Conservation (phyloP, 2,797 vertebrate genomes). For the Lacerta bilineata region DNA sequence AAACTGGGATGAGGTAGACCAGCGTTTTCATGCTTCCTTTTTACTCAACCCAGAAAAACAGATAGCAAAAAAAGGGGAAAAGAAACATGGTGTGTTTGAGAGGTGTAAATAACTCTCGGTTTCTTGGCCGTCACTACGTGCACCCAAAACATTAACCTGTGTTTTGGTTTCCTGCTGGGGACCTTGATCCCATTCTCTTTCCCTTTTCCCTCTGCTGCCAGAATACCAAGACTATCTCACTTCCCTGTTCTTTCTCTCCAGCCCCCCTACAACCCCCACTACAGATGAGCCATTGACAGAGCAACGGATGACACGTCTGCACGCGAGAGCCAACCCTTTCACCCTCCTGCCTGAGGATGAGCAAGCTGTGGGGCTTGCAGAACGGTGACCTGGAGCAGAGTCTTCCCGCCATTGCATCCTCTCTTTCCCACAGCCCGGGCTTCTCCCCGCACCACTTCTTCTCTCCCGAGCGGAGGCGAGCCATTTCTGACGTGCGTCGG, state of each 20-base stretch:
- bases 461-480: slow-evolving; percentile 76
- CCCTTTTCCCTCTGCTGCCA: not conserved
- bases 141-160: not conserved
- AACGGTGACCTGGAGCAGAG: slow-evolving; percentile 85
- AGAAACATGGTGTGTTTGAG: not conserved
- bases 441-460: slow-evolving; percentile 78
- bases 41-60: not conserved
- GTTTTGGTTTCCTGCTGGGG: not conserved
- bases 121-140: not conserved
- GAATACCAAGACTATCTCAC: no score
- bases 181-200: not conserved
- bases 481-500: slow-evolving; percentile 94
- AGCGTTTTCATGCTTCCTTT: slow-evolving; percentile 7
- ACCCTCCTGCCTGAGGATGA: slow-evolving; percentile 74
- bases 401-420: slow-evolving; percentile 91
- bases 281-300: slow-evolving; percentile 65
- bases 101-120: not conserved
- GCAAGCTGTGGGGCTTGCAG: slow-evolving; percentile 81
- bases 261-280: not conserved
- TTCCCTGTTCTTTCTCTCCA: not conserved
- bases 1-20: not conserved
- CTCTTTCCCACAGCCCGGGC: slow-evolving; percentile 85
- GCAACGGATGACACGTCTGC: slow-evolving; percentile 47
- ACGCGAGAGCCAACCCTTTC: not conserved
- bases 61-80: not conserved